Evolutionary conservation across 2,888 invertebrate genomes (phyloP).

Genomic region (Hermaeophaga mercurialis): DNA sequence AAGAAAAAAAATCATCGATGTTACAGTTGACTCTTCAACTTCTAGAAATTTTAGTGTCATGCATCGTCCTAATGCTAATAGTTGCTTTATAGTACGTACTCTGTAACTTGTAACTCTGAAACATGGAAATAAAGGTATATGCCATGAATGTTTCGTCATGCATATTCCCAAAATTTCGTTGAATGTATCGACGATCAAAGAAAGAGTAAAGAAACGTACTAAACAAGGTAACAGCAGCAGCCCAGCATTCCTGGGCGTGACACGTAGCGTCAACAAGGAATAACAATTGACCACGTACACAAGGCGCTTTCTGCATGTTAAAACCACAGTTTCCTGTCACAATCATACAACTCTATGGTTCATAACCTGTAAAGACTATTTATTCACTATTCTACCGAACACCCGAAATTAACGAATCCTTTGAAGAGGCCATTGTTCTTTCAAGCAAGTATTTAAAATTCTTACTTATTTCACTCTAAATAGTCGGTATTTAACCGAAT

Average conservation of each 20-base stretch:
- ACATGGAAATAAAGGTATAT: too few relatives aligned
- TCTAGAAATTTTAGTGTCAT: too few relatives aligned
- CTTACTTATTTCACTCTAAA: too few relatives aligned
- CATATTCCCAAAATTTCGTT: constrained; percentile 15
- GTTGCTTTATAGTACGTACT: too few relatives aligned
- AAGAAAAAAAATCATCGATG: too few relatives aligned
- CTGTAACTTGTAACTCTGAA: too few relatives aligned
- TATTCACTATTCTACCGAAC: constrained; percentile 27
- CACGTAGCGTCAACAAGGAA: constrained; percentile 53
- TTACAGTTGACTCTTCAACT: too few relatives aligned
- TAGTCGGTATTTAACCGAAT: too few relatives aligned
- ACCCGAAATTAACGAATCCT: constrained; percentile 35
- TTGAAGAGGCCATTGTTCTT: too few relatives aligned
- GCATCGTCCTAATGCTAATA: too few relatives aligned
- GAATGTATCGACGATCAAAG: not conserved
- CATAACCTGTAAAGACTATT: constrained; percentile 40
- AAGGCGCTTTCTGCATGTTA: constrained; percentile 53
- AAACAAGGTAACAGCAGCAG: constrained; percentile 35
- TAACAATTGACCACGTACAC: constrained; percentile 56
- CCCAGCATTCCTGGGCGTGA: constrained; percentile 55
- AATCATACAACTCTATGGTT: constrained; percentile 51
- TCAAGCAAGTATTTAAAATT: too few relatives aligned
- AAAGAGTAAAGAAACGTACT: constrained; percentile 30
- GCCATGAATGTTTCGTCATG: constrained; percentile 22
- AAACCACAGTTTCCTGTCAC: constrained; percentile 55